Conservation (phyloP, 2,113 vertebrate species). For the Helogale parvula region DNA sequence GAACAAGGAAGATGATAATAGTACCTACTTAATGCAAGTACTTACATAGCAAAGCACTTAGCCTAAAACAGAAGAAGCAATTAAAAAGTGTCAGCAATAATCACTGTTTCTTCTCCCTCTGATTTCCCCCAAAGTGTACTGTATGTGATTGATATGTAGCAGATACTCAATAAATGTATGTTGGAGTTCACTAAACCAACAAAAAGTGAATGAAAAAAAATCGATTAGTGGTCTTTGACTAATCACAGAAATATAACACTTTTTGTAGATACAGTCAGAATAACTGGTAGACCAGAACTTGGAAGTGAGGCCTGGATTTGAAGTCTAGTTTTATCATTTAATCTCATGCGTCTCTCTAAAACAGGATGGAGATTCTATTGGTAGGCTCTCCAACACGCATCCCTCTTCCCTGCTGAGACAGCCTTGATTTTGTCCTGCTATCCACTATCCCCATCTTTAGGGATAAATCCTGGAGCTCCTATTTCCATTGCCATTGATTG, state of each 20-base stretch:
- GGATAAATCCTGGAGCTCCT: not conserved
- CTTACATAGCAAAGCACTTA: not conserved
- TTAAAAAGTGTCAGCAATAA: not conserved
- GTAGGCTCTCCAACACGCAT: not conserved
- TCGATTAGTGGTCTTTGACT: not conserved
- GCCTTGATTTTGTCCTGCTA: not conserved
- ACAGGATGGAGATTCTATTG: not conserved
- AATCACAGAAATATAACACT: not conserved
- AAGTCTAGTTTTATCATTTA: not conserved
- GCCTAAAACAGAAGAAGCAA: not conserved
- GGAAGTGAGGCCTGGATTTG: not conserved
- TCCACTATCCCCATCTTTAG: not conserved
- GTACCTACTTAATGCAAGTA: not conserved
- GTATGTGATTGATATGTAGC: not conserved
- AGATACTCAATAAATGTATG: not conserved
- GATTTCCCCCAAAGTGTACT: not conserved
- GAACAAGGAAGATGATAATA: not conserved
- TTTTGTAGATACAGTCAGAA: not conserved
- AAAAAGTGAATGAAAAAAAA: not conserved
- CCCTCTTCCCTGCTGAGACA: not conserved
- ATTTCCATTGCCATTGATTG: not conserved
- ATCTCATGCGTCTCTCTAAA: not conserved
- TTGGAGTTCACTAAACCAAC: not conserved
- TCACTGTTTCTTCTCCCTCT: not conserved
- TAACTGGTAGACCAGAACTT: not conserved